Percentiles rank a stretch among this genome's conserved stretches.
Conservation (phyloP, 2,113 vertebrate species). For the Todiramphus chloris region DNA sequence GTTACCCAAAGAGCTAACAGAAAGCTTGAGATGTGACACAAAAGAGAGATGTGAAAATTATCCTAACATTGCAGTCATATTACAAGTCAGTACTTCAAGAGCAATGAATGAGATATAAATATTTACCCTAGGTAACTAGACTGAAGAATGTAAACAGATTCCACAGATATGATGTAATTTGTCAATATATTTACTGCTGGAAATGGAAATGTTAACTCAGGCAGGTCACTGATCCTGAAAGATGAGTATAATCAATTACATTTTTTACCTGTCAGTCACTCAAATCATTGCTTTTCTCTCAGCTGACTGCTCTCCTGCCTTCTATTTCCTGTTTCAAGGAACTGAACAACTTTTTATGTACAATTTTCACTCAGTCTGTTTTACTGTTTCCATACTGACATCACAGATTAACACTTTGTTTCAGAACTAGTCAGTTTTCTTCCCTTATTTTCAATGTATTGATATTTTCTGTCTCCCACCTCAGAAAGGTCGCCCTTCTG, state of each 20-base stretch:
- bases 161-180: slow-evolving; percentile 1
- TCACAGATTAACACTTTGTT: neutral
- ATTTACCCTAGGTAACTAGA: slow-evolving; percentile 27
- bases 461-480: neutral
- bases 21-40: neutral
- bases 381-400: neutral
- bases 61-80: neutral
- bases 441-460: neutral
- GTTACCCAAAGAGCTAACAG: neutral
- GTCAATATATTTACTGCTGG: slow-evolving; percentile 34
- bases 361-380: neutral
- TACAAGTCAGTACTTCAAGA: neutral
- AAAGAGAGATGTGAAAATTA: neutral
- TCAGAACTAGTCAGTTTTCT: neutral
- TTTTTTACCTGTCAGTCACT: slow-evolving; percentile 31
- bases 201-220: slow-evolving; percentile 49
- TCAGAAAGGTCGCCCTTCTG: neutral
- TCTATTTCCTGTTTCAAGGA: neutral
- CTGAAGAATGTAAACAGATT: slow-evolving; percentile 32
- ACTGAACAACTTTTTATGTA: neutral
- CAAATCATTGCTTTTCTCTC: neutral
- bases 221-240: slow-evolving; percentile 24
- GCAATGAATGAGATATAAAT: slow-evolving; percentile 25
- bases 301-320: neutral
- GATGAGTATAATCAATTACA: slow-evolving; percentile 26